A percentile compares a stretch with the other conserved stretches of the same genome.
Evolutionary conservation across 2,797 vertebrate species (phyloP).

Genomic region (Myotis planiceps): DNA sequence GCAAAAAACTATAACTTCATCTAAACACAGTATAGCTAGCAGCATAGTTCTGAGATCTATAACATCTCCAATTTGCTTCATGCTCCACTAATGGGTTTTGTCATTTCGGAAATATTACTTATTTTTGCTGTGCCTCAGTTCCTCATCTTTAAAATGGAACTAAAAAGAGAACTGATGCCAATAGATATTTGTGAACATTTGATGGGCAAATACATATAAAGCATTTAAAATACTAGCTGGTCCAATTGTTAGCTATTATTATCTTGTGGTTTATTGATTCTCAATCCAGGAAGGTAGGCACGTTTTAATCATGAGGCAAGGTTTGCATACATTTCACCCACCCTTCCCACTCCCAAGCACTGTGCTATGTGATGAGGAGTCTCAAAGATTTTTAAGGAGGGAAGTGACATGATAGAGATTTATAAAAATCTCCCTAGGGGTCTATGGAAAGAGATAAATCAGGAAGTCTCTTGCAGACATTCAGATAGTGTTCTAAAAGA

Average conservation of each 20-base stretch:
- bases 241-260: not conserved
- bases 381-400: not conserved
- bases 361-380: not conserved
- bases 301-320: not conserved
- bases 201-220: not conserved
- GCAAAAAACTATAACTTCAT: not conserved
- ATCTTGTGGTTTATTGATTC: not conserved
- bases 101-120: not conserved
- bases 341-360: not conserved
- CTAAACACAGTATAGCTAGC: not conserved
- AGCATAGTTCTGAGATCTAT: not conserved
- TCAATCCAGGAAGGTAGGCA: not conserved
- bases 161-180: not conserved
- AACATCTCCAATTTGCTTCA: not conserved
- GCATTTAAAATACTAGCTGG: not conserved
- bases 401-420: not conserved
- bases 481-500: conserved; percentile 20
- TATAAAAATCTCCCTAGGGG: not conserved
- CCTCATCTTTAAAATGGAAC: not conserved
- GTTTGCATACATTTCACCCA: not conserved
- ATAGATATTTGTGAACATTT: not conserved
- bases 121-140: not conserved
- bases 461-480: not conserved
- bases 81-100: not conserved
- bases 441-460: not conserved